A percentile compares a stretch with the other conserved stretches of the same genome.
These are phyloP conservation scores for Cantharis rustica DNA, from an alignment of 2,888 invertebrate genomes.

Conservation along the genomic window DNA sequence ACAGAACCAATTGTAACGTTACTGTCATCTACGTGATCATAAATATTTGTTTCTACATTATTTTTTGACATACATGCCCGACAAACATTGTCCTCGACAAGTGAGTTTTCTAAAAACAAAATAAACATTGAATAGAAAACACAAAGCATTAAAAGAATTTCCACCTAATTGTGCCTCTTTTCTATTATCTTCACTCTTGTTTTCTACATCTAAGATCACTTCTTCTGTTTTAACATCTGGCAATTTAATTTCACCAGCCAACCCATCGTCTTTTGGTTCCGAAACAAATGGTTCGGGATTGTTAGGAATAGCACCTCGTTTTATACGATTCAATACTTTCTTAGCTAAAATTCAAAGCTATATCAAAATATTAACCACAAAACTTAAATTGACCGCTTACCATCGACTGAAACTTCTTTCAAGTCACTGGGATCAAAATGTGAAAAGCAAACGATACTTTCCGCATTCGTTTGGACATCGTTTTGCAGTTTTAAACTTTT, in stretches of 20 bases:
- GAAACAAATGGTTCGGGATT: background rate
- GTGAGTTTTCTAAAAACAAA: background rate
- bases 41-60: background rate
- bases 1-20: conserved; percentile 25
- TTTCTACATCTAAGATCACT: background rate
- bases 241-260: background rate
- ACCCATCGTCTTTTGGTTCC: background rate
- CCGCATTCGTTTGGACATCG: conserved; percentile 24
- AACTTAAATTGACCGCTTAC: background rate
- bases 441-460: conserved; percentile 46
- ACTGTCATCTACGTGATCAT: conserved; percentile 7
- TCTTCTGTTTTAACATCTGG: background rate
- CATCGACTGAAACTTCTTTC: conserved; percentile 2
- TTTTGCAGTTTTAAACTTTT: conserved; percentile 39
- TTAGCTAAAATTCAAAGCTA: background rate
- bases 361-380: background rate
- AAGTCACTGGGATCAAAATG: conserved; percentile 39
- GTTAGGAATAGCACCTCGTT: conserved; percentile 4
- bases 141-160: background rate
- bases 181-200: background rate
- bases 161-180: background rate
- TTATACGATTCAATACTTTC: background rate
- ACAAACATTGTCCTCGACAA: background rate
- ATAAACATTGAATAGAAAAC: background rate
- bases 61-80: conserved; percentile 8